Percentiles rank a stretch among this genome's conserved stretches.
These are phyloP conservation scores for Megalops cyprinoides DNA, from an alignment of 2,797 vertebrate species.

Conservation along the genomic window DNA sequence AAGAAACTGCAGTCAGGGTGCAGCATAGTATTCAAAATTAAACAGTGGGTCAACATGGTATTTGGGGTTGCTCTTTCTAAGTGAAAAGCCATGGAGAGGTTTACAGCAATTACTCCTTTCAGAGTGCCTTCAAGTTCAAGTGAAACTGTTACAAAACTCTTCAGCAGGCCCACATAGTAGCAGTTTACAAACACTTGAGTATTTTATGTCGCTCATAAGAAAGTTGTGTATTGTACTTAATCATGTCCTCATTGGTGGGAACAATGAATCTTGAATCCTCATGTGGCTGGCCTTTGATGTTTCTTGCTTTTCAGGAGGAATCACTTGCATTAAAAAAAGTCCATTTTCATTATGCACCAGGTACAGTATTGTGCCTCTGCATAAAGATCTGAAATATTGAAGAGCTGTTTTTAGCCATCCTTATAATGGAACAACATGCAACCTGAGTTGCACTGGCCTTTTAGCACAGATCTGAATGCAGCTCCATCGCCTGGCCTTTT, in stretches of 20 bases:
- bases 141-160: background rate
- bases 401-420: background rate
- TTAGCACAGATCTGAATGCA: slow-evolving; percentile 13
- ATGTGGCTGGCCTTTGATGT: background rate
- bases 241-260: background rate
- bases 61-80: background rate
- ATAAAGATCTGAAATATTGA: slow-evolving; percentile 16
- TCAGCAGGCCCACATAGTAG: background rate
- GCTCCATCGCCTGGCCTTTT: no score
- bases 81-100: background rate
- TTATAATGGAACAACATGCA: background rate
- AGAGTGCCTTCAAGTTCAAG: no score
- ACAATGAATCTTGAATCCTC: background rate
- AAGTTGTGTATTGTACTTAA: background rate
- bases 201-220: background rate
- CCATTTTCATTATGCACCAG: slow-evolving; percentile 37
- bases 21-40: background rate
- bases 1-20: no score
- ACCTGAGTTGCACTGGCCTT: background rate
- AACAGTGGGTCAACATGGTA: no score
- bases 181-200: background rate
- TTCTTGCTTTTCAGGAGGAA: background rate
- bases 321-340: slow-evolving; percentile 31
- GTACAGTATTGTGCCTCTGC: background rate
- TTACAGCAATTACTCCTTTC: background rate